Evolutionary conservation across 2,113 vertebrate genomes (phyloP).

Genomic region (Corvus moneduloides): DNA sequence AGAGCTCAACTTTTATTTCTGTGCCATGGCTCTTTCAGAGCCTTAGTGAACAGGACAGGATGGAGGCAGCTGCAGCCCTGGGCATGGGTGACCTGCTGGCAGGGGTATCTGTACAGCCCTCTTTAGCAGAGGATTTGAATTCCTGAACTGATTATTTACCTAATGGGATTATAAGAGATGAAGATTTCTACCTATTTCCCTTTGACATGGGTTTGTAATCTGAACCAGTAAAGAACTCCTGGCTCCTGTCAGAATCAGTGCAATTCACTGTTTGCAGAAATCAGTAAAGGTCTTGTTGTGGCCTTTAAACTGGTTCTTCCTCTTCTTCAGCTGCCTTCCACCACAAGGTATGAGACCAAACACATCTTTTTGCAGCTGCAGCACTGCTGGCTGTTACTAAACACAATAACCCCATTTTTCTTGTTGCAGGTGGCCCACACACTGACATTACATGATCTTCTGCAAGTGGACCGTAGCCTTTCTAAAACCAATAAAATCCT

Average conservation of each 20-base stretch:
- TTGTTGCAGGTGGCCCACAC: slow-evolving; percentile 21
- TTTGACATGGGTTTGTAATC: background rate
- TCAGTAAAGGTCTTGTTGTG: background rate
- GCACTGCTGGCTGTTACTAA: background rate
- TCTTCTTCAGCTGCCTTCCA: background rate
- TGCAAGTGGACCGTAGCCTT: background rate
- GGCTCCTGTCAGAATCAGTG: background rate
- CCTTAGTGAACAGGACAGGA: background rate
- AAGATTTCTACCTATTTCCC: background rate
- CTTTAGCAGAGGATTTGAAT: background rate
- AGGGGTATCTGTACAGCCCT: background rate
- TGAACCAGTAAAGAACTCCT: background rate
- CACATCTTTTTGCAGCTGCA: background rate
- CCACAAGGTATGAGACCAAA: background rate
- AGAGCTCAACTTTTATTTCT: background rate
- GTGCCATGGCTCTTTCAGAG: background rate
- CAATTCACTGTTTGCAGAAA: background rate
- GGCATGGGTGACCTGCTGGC: background rate
- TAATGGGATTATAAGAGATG: background rate
- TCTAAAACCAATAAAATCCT: background rate
- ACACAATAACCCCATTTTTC: background rate
- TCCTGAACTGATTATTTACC: background rate
- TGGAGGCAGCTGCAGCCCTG: background rate
- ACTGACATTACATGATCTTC: background rate
- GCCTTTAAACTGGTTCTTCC: background rate